These are phyloP conservation scores for Tetragnatha montana DNA, from an alignment of 2,888 invertebrate species.

Conservation along the genomic window DNA sequence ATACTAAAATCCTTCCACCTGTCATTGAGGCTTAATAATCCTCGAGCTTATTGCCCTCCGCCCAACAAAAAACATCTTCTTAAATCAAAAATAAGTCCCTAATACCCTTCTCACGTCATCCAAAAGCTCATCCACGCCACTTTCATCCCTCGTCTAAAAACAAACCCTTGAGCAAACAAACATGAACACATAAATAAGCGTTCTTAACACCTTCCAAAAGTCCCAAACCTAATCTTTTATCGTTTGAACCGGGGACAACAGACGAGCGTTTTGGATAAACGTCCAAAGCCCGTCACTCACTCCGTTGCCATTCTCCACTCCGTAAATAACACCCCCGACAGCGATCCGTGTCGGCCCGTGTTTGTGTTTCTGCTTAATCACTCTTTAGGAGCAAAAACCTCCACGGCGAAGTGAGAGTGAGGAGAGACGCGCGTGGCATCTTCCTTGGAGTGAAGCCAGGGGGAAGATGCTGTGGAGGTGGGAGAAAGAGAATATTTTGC, in stretches of 20 bases:
- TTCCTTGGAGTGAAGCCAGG: constrained; percentile 40
- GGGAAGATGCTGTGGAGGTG: neutral
- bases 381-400: constrained; percentile 40
- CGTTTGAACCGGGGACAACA: constrained; percentile 26
- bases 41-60: no score
- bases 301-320: constrained; percentile 10
- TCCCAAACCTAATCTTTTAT: constrained; percentile 1
- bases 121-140: neutral
- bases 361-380: constrained; percentile 67
- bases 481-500: neutral
- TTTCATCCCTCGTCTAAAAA: constrained; percentile 13
- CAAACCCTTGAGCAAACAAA: constrained; percentile 20
- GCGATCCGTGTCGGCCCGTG: constrained; percentile 50
- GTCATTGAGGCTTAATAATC: no score
- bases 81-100: neutral
- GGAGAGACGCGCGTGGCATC: constrained; percentile 27
- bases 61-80: constrained; percentile 2
- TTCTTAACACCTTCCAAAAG: neutral
- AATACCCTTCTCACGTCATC: neutral
- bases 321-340: constrained; percentile 55
- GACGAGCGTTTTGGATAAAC: constrained; percentile 31
- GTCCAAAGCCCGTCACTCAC: constrained; percentile 13
- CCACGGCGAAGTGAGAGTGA: constrained; percentile 43
- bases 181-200: constrained; percentile 20
- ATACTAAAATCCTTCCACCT: no score